Base-by-base conservation (phyloP, 2,797 vertebrate genomes). In the Sciurus vulgaris region DNA sequence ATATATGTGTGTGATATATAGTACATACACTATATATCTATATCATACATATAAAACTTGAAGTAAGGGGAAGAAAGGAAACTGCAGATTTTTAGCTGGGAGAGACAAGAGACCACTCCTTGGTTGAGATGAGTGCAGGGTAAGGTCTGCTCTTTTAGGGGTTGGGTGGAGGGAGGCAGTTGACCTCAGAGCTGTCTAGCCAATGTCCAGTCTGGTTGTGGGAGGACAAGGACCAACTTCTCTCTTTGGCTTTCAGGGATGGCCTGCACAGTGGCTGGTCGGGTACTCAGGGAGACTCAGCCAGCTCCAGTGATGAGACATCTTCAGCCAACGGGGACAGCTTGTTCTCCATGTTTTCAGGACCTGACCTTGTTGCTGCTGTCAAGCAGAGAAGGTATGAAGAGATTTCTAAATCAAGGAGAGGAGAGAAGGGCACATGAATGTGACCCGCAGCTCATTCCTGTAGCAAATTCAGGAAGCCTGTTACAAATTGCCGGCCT, bases 291-390 rank as follows among this genome's bases (percentile, higher is more conserved):
- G 99, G 99, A 33, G 99, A 99, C 97, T 99, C 99, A 0, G 99
- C 99, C 98, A 99, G 99, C 97, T 99, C 99, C 17, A 99, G 99
- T n/a, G 99, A 99, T 0, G 99, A 99, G 98, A 99, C 99, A 0
- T 99, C 99, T 86, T 99, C 99, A 3, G 99, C 99, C 97, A 99
- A 99, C 0, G 99, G 99, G 5, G 99, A 99, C 99, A 99, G 99
- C 94, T 98, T 99, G 96, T 99, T 99, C 98, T 99, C 99, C 98
- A 99, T 99, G 99, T 99, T 99, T 99, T 99, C 99, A 97, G 99
- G 99, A 95, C 99, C 99, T 78, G 99, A 99, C 98, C 99, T 99
- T 1, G 99, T 99, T 96, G 99, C 99, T 91, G 99, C 99, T 35
- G 99, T 99, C 84, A 99, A 99, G 97, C 99, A 99, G 97, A 99